Evolutionary conservation across 2,113 vertebrate species (phyloP).

Genomic region (Corydoras maculifer): DNA sequence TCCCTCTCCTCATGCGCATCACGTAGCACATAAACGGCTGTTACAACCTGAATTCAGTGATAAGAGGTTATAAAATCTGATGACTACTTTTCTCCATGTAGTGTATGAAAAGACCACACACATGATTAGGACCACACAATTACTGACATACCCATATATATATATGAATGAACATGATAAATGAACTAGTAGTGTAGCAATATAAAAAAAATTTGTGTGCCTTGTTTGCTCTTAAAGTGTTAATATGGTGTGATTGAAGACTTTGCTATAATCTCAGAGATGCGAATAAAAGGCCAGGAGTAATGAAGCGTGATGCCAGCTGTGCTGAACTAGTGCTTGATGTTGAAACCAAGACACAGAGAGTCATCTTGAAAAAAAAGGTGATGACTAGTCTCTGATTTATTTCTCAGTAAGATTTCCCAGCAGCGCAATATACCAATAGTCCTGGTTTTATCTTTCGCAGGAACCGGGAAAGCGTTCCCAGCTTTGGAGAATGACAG

Average conservation of each 20-base stretch:
- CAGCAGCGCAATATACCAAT: background rate
- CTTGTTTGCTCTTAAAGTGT: no score
- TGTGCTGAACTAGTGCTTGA: constrained; percentile 87
- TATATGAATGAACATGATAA: no score
- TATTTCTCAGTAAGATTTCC: background rate
- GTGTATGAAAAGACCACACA: no score
- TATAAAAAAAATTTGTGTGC: no score
- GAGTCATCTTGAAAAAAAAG: constrained; percentile 95
- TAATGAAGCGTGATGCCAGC: constrained; percentile 68
- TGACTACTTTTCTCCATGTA: no score
- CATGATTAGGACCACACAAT: no score
- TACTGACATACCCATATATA: no score
- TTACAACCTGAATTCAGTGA: no score
- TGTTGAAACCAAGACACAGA: constrained; percentile 87
- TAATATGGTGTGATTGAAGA: background rate
- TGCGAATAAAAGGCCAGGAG: constrained; percentile 65
- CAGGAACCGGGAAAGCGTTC: constrained; percentile 96
- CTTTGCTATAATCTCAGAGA: constrained; percentile 52
- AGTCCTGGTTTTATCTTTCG: constrained; percentile 1
- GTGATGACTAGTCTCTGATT: constrained; percentile 51
- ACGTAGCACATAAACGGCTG: no score
- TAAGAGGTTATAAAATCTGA: no score
- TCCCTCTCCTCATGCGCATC: no score
- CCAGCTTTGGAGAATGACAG: constrained; percentile 91
- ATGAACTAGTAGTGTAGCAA: no score